Base-by-base conservation (phyloP, 2,113 vertebrate species). In the Eleginops maclovinus region DNA sequence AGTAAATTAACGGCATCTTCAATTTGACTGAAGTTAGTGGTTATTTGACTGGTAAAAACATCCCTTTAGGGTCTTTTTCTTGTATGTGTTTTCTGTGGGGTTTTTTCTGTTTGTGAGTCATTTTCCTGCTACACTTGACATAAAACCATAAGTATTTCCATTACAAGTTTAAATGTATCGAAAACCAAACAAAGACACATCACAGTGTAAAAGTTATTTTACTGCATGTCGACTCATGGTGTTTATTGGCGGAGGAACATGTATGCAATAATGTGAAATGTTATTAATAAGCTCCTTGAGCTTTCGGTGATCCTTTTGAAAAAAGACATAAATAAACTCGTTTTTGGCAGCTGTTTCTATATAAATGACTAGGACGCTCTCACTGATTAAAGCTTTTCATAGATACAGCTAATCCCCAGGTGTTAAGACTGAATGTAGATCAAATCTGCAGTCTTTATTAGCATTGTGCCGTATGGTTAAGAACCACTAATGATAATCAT, bases 211-310 rank as follows among this genome's bases (percentile, higher is more conserved):
- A 44, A 22, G 14, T 50, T 26, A 54, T 16, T 40, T 31, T 17
- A 1, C 3, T 59, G 17, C 59, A 47, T 62, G 46, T 31, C 22
- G 55, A 61, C 65, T 66, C 47, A 43, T 16, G n/a, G 1, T 31
- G 31, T 59, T 46, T 26, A 5, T 21, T 3, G 6, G 12, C 26
- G 28, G 22, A n/a, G 60, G 77, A 72, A 24, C 14, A 12, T 47
- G 5, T 40, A 72, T 11, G 13, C 56, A 17, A 75, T 75, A 72
- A 72, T 75, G 56, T 26, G 72, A 58, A 36, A 36, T 36, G 31
- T n/a, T n/a, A n/a, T n/a, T n/a, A n/a, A n/a, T n/a, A n/a, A n/a
- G n/a, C n/a, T n/a, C n/a, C n/a, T n/a, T n/a, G n/a, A n/a, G n/a
- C 31, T 36, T 36, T 8, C 8, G 6, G 31, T 36, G 31, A 36